Evolutionary conservation across 2,113 vertebrate genomes (phyloP).

Genomic region (Aythya baeri): DNA sequence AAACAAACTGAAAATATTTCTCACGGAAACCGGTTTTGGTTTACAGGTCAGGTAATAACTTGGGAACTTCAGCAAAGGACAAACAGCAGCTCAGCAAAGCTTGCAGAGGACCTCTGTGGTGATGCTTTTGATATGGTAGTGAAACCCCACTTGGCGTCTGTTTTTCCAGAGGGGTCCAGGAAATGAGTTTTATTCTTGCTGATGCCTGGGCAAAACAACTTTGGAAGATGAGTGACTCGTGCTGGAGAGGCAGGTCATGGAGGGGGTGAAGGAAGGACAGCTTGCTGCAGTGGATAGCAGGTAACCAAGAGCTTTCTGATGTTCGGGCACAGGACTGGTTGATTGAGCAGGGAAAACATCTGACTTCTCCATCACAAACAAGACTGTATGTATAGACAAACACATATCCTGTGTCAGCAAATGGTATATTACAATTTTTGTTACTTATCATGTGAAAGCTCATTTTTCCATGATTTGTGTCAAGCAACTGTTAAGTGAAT

Average conservation of each 20-base stretch:
- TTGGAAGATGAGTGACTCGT: rapidly evolving
- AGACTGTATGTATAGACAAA: rapidly evolving
- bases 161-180: not conserved
- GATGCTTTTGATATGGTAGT: not conserved
- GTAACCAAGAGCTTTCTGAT: not conserved
- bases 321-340: not conserved
- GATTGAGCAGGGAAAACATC: not conserved
- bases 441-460: not conserved
- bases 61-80: constrained; percentile 5
- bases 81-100: not conserved
- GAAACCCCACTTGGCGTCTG: not conserved
- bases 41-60: not conserved
- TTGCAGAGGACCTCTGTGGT: not conserved
- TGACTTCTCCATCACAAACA: not conserved
- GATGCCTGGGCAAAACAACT: not conserved
- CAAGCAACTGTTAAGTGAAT: not conserved
- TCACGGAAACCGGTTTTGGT: not conserved
- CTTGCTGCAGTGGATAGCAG: not conserved
- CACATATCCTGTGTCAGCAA: rapidly evolving
- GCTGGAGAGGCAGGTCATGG: not conserved
- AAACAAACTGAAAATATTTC: constrained; percentile 33
- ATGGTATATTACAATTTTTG: not conserved
- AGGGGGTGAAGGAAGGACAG: not conserved
- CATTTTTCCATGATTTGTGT: not conserved
- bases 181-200: not conserved